Percentiles rank a stretch among this genome's conserved stretches.
These are phyloP conservation scores for Rhaphigaster nebulosa DNA, from an alignment of 2,888 invertebrate species.

Conservation along the genomic window DNA sequence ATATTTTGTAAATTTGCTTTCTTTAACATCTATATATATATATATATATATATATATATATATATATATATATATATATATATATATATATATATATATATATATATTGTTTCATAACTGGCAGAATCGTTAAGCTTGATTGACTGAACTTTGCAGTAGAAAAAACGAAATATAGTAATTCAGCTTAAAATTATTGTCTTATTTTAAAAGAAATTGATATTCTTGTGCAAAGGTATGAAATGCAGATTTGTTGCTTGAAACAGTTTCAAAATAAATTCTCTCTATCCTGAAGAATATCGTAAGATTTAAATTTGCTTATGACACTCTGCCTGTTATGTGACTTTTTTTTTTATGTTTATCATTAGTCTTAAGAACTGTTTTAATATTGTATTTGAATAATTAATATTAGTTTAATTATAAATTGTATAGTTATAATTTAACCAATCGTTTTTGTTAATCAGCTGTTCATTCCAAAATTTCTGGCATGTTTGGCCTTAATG, in stretches of 20 bases:
- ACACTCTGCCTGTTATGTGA: not conserved
- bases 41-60: too few relatives aligned
- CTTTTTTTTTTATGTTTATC: not conserved
- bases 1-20: not conserved
- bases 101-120: too few relatives aligned
- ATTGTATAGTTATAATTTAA: not conserved
- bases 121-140: too few relatives aligned
- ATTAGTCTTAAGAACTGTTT: conserved; percentile 7
- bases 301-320: not conserved
- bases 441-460: not conserved
- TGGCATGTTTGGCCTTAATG: not conserved
- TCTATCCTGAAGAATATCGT: not conserved
- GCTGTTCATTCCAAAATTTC: not conserved
- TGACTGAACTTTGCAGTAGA: too few relatives aligned
- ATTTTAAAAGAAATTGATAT: too few relatives aligned
- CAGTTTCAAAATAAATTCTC: not conserved
- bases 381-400: not conserved
- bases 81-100: too few relatives aligned
- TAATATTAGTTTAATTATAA: not conserved
- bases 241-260: not conserved
- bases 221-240: too few relatives aligned
- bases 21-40: not conserved
- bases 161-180: too few relatives aligned
- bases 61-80: too few relatives aligned
- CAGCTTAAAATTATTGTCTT: too few relatives aligned